Conservation (phyloP, 1,140 invertebrate species). For the Drosophila fuyamai region DNA sequence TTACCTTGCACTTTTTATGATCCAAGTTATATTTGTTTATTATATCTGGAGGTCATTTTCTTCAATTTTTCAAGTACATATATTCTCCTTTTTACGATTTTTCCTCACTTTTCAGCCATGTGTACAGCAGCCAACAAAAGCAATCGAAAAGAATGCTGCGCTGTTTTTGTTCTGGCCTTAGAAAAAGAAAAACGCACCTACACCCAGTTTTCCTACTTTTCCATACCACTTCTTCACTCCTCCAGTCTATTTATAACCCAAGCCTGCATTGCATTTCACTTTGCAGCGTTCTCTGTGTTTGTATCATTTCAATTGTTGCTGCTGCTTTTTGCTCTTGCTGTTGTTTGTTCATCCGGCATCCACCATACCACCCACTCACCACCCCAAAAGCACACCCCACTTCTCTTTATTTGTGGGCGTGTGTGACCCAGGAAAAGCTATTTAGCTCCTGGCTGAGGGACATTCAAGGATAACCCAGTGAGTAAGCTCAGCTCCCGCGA, state of each 20-base stretch:
- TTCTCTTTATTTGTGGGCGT: constrained; percentile 13
- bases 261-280: constrained; percentile 35
- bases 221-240: constrained; percentile 3
- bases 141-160: constrained; percentile 18
- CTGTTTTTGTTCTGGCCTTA: constrained; percentile 8
- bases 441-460: constrained; percentile 61
- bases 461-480: constrained; percentile 56
- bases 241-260: constrained; percentile 45
- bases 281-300: constrained; percentile 52
- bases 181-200: constrained; percentile 3
- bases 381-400: neutral
- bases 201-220: constrained; percentile 6
- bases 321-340: constrained; percentile 24
- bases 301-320: constrained; percentile 73
- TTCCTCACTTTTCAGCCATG: neutral
- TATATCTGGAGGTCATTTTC: constrained; percentile 19
- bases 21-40: neutral
- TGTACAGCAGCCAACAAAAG: constrained; percentile 6
- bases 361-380: neutral
- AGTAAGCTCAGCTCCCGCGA: constrained; percentile 24
- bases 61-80: neutral
- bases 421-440: constrained; percentile 62
- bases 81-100: neutral
- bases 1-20: no score
- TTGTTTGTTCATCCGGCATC: constrained; percentile 31